Evolutionary conservation across 2,888 invertebrate species (phyloP).

Genomic region (Ophraella communa): DNA sequence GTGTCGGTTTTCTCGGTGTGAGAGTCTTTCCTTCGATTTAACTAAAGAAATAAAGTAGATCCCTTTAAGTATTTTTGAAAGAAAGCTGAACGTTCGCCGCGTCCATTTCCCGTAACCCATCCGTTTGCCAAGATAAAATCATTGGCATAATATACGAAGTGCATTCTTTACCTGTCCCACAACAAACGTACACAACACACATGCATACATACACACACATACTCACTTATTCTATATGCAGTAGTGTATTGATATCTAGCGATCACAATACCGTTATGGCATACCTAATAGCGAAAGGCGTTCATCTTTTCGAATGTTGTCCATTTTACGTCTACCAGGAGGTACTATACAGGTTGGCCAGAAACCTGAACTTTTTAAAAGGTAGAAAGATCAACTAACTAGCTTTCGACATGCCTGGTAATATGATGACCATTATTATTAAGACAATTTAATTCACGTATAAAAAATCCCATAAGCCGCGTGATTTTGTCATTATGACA

Average conservation of each 20-base stretch:
- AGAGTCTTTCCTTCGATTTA: constrained; percentile 5
- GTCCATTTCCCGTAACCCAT: constrained; percentile 50
- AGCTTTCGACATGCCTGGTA: no score
- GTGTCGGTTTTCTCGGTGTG: constrained; percentile 22
- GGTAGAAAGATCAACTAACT: no score
- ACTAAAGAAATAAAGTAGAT: constrained; percentile 31
- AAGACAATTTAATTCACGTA: no score
- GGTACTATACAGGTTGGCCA: background rate
- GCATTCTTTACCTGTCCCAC: constrained; percentile 46
- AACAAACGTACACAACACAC: constrained; percentile 31
- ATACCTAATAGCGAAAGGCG: constrained; percentile 8
- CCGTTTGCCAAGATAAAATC: constrained; percentile 52
- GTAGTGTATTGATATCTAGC: constrained; percentile 48
- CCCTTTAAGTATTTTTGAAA: constrained; percentile 41
- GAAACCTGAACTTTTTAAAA: no score
- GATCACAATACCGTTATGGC: constrained; percentile 50
- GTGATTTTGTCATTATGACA: no score
- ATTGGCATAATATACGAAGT: constrained; percentile 48
- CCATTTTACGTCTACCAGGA: background rate
- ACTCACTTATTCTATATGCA: constrained; percentile 9
- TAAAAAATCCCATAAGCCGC: no score
- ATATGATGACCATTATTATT: no score
- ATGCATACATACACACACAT: background rate
- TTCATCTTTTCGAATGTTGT: background rate
- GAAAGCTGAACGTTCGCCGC: constrained; percentile 23